Base-by-base conservation (phyloP, 1,140 invertebrate species). In the Drosophila arizonae region DNA sequence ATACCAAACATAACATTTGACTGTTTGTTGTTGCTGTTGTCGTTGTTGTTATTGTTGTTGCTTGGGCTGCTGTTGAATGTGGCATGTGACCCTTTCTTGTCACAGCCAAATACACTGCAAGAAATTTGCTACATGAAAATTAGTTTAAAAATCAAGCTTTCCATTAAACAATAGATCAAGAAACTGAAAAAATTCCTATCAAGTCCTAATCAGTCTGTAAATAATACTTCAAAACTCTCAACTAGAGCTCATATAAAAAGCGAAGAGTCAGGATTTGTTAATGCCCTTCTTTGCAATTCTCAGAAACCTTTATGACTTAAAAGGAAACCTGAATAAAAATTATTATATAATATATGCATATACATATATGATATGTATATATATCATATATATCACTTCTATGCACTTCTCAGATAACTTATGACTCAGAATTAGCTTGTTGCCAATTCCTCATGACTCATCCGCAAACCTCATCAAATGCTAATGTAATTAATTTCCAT, bases 1-100 rank as follows among this genome's bases (percentile, higher is more conserved):
- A 88, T 87, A 88, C 84, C 79, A 88, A 78, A 74, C 76, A 88
- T 61, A 87, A 82, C 79, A 79, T 88, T 81, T 79, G 64, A 82
- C 76, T 84, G 64, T 82, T 39, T 72, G 36, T 63, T 70, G 50
- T 64, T 50, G 46, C 11, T 50, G 46, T 13, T 21, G 33, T 39
- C 72, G 21, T 63, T 70, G 50, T 64, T 50, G 21, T 11, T 48
- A 21, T 24, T 21, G 43, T 9, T 68, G 30, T 4, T 41, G 52
- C 48, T 39, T n/a, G 9, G 3, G 60, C 67, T 70, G 76, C 71
- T 76, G 72, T 61, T 73, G 63, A 67, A 60, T 72, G 63, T 67
- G 60, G 77, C 78, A 72, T 72, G 75, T 76, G 60, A 71, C 80
- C 80, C 80, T 76, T 79, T 69, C 71, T 64, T 85, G 76, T 79